Percentiles rank a stretch among this genome's conserved stretches.
phyloP scores from a whole-genome alignment of 2,797 vertebrate genomes.

The Sebastes wilsoni region DNA sequence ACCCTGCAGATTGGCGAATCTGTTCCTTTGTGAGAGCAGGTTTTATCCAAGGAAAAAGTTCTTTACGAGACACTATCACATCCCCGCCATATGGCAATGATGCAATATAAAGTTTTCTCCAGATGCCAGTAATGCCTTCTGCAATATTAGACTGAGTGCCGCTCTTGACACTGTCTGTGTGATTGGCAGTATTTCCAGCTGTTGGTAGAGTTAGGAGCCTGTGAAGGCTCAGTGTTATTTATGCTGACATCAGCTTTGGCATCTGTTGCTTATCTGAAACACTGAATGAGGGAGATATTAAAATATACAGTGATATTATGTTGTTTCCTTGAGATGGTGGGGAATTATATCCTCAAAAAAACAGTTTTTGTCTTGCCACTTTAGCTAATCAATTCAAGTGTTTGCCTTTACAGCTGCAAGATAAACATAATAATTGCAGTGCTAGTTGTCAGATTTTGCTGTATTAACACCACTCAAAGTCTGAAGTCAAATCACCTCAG shows the following conservation, averaged over 20 bases:
- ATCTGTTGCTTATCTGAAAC: constrained; percentile 54
- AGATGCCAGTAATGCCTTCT: constrained; percentile 46
- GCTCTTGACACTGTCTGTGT: constrained; percentile 45
- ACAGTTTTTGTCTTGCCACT: not conserved
- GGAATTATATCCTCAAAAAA: constrained; percentile 5
- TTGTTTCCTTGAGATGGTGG: constrained; percentile 8
- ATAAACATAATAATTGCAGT: not conserved
- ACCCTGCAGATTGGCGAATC: constrained; percentile 33
- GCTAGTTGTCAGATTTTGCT: not conserved
- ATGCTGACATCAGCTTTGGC: constrained; percentile 53
- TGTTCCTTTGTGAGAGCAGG: constrained; percentile 20
- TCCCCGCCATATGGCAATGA: constrained; percentile 32
- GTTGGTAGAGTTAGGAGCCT: constrained; percentile 35
- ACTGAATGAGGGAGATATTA: constrained; percentile 16
- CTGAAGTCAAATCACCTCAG: not conserved
- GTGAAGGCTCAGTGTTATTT: constrained; percentile 4
- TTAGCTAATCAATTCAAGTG: not conserved
- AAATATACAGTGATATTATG: constrained; percentile 14
- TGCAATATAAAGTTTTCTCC: constrained; percentile 43
- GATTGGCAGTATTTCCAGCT: constrained; percentile 66
- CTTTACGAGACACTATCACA: constrained; percentile 7
- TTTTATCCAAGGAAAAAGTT: constrained; percentile 32
- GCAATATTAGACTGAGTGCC: constrained; percentile 12
- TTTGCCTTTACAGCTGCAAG: not conserved
- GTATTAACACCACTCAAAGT: not conserved